Conservation (phyloP, 2,113 vertebrate genomes). For the Ceuthmochares aereus region DNA sequence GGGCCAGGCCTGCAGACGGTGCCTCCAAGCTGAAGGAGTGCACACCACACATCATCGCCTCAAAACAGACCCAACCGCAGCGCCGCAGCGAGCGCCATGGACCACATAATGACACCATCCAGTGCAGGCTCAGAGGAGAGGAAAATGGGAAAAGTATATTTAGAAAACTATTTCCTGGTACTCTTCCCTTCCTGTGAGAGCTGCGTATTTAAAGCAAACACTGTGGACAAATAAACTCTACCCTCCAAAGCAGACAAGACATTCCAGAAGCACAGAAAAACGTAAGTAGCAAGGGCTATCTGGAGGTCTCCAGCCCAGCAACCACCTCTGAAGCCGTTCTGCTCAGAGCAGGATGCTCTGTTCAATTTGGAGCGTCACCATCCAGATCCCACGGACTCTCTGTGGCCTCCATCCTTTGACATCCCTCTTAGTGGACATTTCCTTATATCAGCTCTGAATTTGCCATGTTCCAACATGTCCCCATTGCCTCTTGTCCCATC, state of each 20-base stretch:
- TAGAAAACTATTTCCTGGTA: constrained; percentile 27
- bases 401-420: neutral
- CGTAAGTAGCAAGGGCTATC: neutral
- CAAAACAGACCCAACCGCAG: neutral
- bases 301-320: neutral
- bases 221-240: neutral
- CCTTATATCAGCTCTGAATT: neutral
- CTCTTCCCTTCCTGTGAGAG: neutral
- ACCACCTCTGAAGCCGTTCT: neutral
- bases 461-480: neutral
- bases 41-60: neutral
- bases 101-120: neutral
- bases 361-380: neutral
- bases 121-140: neutral
- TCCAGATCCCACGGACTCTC: neutral
- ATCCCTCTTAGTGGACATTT: neutral
- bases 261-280: neutral
- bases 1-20: neutral
- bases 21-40: neutral
- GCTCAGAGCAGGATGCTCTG: neutral
- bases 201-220: neutral
- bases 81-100: neutral
- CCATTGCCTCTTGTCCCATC: neutral
- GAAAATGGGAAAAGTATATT: neutral
- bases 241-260: neutral